Conservation (phyloP, 2,797 vertebrate species). For the Paedocypris micromegethes region DNA sequence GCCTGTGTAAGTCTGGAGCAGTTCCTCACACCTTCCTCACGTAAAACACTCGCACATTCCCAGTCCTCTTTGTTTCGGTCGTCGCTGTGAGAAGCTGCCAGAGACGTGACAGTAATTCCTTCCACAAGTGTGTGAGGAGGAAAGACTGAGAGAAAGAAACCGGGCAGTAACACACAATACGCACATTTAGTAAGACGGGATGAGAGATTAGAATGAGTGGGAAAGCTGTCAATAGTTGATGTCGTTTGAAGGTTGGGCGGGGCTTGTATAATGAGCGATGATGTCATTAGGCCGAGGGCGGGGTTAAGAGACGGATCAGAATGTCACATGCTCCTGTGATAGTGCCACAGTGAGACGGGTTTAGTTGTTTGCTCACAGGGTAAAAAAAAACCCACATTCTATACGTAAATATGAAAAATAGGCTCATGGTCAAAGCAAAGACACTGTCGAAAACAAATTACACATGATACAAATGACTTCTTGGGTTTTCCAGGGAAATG, state of each 20-base stretch:
- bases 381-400: too few species aligned
- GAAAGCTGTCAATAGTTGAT: not conserved
- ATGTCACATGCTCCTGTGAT: slow-evolving; percentile 54
- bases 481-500: too few species aligned
- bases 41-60: slow-evolving; percentile 40
- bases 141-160: slow-evolving; percentile 50
- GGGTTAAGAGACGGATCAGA: slow-evolving; percentile 10
- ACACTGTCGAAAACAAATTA: too few species aligned
- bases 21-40: slow-evolving; percentile 29
- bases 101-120: slow-evolving; percentile 68
- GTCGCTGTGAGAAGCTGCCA: slow-evolving; percentile 61
- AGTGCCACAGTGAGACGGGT: slow-evolving; percentile 32
- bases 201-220: not conserved
- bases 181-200: slow-evolving; percentile 51
- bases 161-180: slow-evolving; percentile 44
- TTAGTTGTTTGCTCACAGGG: too few species aligned
- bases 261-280: too few species aligned
- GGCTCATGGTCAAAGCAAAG: too few species aligned
- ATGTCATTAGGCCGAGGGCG: not conserved
- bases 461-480: too few species aligned
- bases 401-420: too few species aligned
- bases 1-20: slow-evolving; percentile 69
- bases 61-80: slow-evolving; percentile 65
- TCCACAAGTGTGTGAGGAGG: slow-evolving; percentile 66
- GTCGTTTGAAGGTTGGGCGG: too few species aligned